Base-by-base conservation (phyloP, 2,797 vertebrate genomes). In the Knipowitschia caucasica region DNA sequence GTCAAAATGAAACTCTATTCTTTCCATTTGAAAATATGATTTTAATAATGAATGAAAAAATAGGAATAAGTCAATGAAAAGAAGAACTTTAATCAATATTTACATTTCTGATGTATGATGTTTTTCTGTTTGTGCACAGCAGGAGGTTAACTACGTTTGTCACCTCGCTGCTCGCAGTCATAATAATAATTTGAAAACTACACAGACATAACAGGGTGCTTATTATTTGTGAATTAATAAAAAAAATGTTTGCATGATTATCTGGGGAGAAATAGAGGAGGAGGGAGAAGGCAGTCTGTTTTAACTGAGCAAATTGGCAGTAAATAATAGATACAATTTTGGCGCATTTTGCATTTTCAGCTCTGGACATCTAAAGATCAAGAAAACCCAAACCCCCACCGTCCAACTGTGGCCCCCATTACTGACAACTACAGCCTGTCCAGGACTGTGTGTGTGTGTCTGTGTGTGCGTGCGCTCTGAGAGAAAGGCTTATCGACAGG, bases 271-370 rank as follows among this genome's bases (percentile, higher is more conserved):
- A 56, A 55, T 27, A 23, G 71, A 65, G 73, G 69, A 82, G 66
- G 53, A 61, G 33, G 44, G 50, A 29, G 33, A 45, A 33, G 35
- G 39, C 59, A 60, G 65, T 73, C 18, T 45, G 75, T 77, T 86
- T 65, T 69, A 86, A 86, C 84, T 83, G 83, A 86, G 83, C 87
- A 89, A 89, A 89, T 88, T 88, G 87, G 84, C 86, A 89, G 82
- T 88, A 86, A 91, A 91, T 89, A 89, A 89, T 89, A 85, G 86
- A 89, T 91, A 81, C 75, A 73, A 82, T 86, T 89, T 84, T 89
- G 87, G 85, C 86, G 85, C 81, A 85, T 89, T 86, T 88, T 71
- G 85, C 83, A 88, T 84, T 82, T 84, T 77, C 81, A 81, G 81
- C 80, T 82, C 79, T 76, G 79, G 64, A 91, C 85, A 85, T 84